phyloP scores from a whole-genome alignment of 2,888 invertebrate species.

The Eupithecia dodoneata region DNA sequence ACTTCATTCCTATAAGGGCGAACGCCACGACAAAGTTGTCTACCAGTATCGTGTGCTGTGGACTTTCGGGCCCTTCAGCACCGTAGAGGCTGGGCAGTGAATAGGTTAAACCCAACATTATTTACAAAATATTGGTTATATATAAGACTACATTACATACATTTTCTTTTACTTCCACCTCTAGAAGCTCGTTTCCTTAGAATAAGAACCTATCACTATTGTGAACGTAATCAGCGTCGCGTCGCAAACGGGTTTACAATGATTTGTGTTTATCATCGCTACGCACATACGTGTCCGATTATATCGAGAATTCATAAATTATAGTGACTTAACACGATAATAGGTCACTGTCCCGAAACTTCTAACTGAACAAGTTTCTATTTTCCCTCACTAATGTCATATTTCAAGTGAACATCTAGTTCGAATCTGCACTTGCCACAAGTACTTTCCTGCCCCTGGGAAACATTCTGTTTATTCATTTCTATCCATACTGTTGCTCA shows the following conservation, averaged over 20 bases:
- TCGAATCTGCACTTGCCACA: too few relatives aligned
- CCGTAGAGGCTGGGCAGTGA: too few relatives aligned
- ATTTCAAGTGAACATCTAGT: too few relatives aligned
- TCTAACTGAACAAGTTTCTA: background rate
- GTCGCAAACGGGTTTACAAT: background rate
- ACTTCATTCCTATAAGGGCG: too few relatives aligned
- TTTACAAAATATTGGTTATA: too few relatives aligned
- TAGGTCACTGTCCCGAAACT: background rate
- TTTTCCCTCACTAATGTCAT: background rate
- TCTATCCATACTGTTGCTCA: background rate
- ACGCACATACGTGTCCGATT: background rate
- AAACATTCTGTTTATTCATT: background rate
- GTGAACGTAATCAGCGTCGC: background rate
- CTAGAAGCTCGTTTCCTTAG: background rate
- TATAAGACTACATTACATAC: too few relatives aligned
- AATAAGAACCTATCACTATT: background rate
- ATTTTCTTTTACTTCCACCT: background rate
- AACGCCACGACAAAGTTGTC: too few relatives aligned
- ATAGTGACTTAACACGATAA: background rate
- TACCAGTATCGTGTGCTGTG: too few relatives aligned
- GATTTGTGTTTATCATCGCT: constrained; percentile 5
- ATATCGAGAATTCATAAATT: constrained; percentile 1
- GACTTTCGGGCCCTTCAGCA: too few relatives aligned
- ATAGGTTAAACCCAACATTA: too few relatives aligned
- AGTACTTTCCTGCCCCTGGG: background rate